Conservation (phyloP, 2,797 vertebrate species). For the Crotalus adamanteus region DNA sequence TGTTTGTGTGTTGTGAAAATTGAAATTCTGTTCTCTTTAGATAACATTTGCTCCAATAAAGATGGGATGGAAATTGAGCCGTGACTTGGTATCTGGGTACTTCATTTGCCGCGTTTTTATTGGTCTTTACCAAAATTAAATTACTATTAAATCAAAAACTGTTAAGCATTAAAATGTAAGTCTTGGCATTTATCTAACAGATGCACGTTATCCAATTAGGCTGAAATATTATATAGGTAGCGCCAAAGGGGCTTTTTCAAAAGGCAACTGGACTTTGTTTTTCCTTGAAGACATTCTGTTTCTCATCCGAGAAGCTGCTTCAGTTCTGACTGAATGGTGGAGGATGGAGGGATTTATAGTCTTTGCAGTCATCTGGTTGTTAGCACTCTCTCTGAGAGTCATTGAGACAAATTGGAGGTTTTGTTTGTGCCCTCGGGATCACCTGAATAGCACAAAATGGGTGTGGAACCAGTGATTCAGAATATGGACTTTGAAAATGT, state of each 20-base stretch:
- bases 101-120: not conserved
- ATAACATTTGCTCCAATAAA: slow-evolving; percentile 72
- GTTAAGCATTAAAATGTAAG: not conserved
- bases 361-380: not conserved
- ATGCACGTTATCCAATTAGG: not conserved
- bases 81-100: not conserved
- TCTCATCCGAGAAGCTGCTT: not conserved
- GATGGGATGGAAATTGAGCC: slow-evolving; percentile 56
- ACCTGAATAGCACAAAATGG: not conserved
- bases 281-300: not conserved
- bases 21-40: slow-evolving; percentile 63
- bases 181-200: not conserved
- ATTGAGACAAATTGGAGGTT: not conserved
- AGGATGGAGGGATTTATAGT: not conserved
- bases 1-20: slow-evolving; percentile 61
- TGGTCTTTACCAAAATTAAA: not conserved
- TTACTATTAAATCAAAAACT: not conserved
- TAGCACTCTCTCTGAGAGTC: not conserved
- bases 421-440: not conserved
- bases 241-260: not conserved
- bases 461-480: not conserved
- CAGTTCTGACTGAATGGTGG: not conserved
- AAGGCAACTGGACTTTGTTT: not conserved
- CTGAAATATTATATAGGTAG: not conserved
- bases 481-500: not conserved